These are phyloP conservation scores for Heptranchias perlo DNA, from an alignment of 2,113 vertebrate genomes.

Conservation along the genomic window DNA sequence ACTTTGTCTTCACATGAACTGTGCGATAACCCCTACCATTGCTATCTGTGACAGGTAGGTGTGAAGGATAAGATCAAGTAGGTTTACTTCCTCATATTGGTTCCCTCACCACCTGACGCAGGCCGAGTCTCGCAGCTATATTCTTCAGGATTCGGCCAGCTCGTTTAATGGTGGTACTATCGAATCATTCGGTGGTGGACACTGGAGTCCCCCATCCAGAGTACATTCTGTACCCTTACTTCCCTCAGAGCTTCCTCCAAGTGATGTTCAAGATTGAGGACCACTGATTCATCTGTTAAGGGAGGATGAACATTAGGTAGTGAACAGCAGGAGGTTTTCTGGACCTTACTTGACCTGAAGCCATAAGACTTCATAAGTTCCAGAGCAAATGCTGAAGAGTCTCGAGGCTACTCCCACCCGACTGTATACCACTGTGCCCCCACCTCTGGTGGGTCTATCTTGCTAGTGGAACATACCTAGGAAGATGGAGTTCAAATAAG, in stretches of 20 bases:
- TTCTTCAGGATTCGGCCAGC: not conserved
- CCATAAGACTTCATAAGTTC: not conserved
- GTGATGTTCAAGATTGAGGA: not conserved
- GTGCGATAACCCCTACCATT: not conserved
- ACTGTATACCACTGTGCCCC: not conserved
- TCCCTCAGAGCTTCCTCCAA: not conserved
- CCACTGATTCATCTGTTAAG: not conserved
- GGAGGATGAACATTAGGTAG: not conserved
- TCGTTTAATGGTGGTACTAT: too few species aligned
- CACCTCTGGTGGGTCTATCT: not conserved
- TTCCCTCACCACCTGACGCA: not conserved
- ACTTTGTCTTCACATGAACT: not conserved
- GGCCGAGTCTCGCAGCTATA: not conserved
- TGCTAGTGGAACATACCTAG: not conserved
- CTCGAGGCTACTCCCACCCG: not conserved
- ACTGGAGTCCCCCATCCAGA: too few species aligned
- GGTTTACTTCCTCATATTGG: too few species aligned
- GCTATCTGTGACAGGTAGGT: too few species aligned
- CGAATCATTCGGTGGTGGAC: not conserved
- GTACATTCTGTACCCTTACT: not conserved
- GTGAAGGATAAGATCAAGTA: too few species aligned
- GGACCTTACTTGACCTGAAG: not conserved
- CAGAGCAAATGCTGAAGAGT: not conserved
- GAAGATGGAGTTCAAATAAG: not conserved
- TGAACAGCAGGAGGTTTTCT: not conserved